Evolutionary conservation across 2,113 vertebrate species (phyloP), one percentile per base, ranked within the genome.

Genomic region (Hypocryptadius cinnamomeus): DNA sequence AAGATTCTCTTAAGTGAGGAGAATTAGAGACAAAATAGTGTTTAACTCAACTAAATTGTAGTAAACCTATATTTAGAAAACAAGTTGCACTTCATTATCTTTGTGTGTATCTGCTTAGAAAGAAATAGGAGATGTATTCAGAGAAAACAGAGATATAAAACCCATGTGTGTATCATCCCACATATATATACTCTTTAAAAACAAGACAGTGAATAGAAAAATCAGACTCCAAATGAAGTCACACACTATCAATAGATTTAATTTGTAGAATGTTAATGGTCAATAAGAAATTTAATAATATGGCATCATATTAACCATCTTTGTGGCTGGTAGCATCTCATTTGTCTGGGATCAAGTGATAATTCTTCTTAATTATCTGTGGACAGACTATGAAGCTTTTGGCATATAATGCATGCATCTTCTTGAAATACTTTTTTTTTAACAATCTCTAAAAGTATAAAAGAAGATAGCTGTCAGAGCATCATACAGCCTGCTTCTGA

Each of bases 261-360:
- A 93, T 88, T 31, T 88, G 51, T 51, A 90, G n/a, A 92, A 73
- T 39, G 15, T 35, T 78, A 91, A 84, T 90, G 48, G 69, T 84
- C 94, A 95, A 86, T 83, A 96, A 86, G n/a, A 80, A 90, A 72
- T 90, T 31, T 59, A 95, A 85, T 89, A 87, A 70, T 39, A 59
- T 40, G 30, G 30, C 40, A 91, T 69, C n/a, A 42, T 83, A 94
- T 92, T 91, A 95, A 89, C 61, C 28, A 92, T 64, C 69, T 84
- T 83, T 78, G 56, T 93, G 82, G 44, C n/a, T 86, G 37, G 60
- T 68, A 76, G 57, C 73, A 86, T 56, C 65, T 92, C 65, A 92
- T 78, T 86, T 88, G 28, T 86, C 51, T 77, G 10, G 25, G 79
- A 79, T 86, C 69, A 94, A 94, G n/a, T 44, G 61, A 65, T 77